A percentile compares a stretch with the other conserved stretches of the same genome.
Conservation (phyloP, 1,140 invertebrate genomes). For the Leptinotarsa undecemlineata region DNA sequence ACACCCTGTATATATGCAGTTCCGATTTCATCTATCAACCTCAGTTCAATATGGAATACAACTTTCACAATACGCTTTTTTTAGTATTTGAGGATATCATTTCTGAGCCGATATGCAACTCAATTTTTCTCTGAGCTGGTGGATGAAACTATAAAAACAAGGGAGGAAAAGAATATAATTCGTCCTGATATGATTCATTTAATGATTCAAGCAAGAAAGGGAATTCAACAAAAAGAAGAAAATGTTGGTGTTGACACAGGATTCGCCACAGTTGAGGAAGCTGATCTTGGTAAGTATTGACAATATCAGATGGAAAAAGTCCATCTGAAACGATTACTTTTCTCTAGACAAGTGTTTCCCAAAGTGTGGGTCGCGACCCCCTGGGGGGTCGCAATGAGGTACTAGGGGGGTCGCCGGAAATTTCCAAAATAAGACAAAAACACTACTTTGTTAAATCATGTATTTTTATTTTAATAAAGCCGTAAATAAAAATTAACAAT, state of each 20-base stretch:
- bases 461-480: too few species aligned
- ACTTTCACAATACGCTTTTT: background rate
- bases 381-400: too few species aligned
- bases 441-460: too few species aligned
- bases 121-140: constrained; percentile 26
- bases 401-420: too few species aligned
- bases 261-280: constrained; percentile 57
- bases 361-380: too few species aligned
- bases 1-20: background rate
- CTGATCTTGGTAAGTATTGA: constrained; percentile 47
- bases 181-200: constrained; percentile 56
- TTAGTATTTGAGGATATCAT: background rate
- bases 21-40: background rate
- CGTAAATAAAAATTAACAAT: too few species aligned
- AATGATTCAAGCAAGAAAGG: constrained; percentile 52
- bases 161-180: constrained; percentile 49
- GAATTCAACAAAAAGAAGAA: constrained; percentile 37
- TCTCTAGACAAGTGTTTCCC: too few species aligned
- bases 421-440: too few species aligned
- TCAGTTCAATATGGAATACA: background rate
- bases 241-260: constrained; percentile 53
- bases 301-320: background rate
- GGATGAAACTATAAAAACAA: constrained; percentile 46
- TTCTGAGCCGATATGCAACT: background rate
- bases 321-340: too few species aligned